Evolutionary conservation across 2,888 invertebrate genomes (phyloP), one percentile per base, ranked within the genome.

Genomic region (Spisula solida): DNA sequence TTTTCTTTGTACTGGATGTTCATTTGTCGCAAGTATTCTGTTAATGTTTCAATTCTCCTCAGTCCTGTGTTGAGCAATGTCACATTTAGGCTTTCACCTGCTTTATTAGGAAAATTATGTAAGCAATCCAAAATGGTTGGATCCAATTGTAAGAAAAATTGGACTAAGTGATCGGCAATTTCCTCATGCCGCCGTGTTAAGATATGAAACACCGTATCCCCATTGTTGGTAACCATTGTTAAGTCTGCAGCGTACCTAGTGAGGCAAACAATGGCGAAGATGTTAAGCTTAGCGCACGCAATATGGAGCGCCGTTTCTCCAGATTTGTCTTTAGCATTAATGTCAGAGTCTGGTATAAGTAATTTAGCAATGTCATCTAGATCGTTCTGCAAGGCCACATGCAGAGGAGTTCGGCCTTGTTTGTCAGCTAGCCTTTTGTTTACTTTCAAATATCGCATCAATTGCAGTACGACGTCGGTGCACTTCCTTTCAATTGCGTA

Each of bases 241-340:
- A 75, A 82, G 29, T 90, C 88, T 31, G 88, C 88, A 0, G 48
- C 56, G 16, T 79, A 31, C 16, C 41, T 60, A n/a, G 88, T 16
- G 16, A 82, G 51, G 10, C 18, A 4, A 16, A 75, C 48, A 48
- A 78, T 82, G 6, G 80, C 25, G 31, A 55, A 29, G 48, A 55
- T 34, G 31, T 56, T 48, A 20, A 83, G 89, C 18, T 75, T 86
- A 48, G 80, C 66, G 47, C 87, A 89, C 10, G 91, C 86, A 20
- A 84, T 34, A 47, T 91, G 88, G n/a, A 91, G 41, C 0, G 91
- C 83, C 14, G 91, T 91, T 70, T 81, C 75, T 4, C 91, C 91
- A 29, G 55, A 89, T 60, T 87, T 86, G 79, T 89, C 88, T 66
- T 51, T 70, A 0, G 88, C 87, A 56, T 91, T 91, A 2, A 91